Evolutionary conservation across 2,888 invertebrate species (phyloP).

Genomic region (Ophonus ardosiacus): DNA sequence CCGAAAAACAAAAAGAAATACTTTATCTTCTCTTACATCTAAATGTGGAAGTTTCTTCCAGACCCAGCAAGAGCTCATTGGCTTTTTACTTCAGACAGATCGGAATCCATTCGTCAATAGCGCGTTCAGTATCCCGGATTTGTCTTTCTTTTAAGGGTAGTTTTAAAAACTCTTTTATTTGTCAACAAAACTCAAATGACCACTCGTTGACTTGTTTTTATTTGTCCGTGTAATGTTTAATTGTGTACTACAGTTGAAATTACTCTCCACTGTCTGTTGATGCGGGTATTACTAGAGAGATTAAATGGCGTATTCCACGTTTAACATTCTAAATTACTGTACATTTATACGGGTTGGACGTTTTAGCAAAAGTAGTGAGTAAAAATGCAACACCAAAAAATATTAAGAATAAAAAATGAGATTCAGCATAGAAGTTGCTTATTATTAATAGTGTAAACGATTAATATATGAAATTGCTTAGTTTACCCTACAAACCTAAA

Average conservation of each 20-base stretch:
- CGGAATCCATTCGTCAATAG: constrained; percentile 29
- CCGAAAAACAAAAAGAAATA: constrained; percentile 21
- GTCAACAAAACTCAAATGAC: constrained; percentile 14
- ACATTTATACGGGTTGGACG: background rate
- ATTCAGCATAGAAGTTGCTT: too few relatives aligned
- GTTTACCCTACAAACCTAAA: too few relatives aligned
- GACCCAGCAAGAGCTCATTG: background rate
- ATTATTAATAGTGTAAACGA: too few relatives aligned
- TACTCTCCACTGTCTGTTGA: background rate
- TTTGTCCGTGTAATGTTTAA: constrained; percentile 3
- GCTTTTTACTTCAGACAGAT: constrained; percentile 10
- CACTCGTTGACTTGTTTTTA: constrained; percentile 12
- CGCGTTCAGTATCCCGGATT: background rate
- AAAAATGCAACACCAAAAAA: too few relatives aligned
- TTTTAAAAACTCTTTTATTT: constrained; percentile 13
- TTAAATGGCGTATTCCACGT: constrained; percentile 12
- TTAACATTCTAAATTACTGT: background rate
- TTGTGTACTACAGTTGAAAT: background rate
- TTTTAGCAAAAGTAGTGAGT: background rate
- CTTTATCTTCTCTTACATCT: background rate
- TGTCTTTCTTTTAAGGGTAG: constrained; percentile 1
- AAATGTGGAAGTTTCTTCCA: constrained; percentile 11
- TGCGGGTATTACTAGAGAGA: constrained; percentile 7
- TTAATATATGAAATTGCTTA: too few relatives aligned
- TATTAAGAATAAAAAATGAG: too few relatives aligned